Percentiles rank a stretch among this genome's conserved stretches.
These are phyloP conservation scores for Leptestheria dahalacensis DNA, from an alignment of 1,140 invertebrate species.

Conservation along the genomic window DNA sequence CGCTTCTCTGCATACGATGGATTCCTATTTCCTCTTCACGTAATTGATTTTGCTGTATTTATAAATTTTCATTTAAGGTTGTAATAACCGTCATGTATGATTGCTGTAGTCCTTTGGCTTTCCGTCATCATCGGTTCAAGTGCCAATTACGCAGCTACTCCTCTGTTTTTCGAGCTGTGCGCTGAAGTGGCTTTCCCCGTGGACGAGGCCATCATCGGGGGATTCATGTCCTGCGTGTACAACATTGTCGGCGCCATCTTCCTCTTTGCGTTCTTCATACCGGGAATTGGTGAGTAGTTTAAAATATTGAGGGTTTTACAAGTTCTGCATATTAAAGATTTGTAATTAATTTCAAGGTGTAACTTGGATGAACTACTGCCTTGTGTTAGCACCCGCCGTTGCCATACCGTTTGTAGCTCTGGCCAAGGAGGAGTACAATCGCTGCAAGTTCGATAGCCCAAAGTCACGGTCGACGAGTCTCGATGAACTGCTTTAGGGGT, in stretches of 20 bases:
- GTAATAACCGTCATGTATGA: slow-evolving; percentile 19
- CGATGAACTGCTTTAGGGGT: no score
- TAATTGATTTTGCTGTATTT: not conserved
- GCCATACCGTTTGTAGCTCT: slow-evolving; percentile 11
- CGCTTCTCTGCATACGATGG: slow-evolving; percentile 17
- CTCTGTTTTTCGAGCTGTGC: slow-evolving; percentile 32
- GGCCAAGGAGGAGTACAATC: slow-evolving; percentile 10
- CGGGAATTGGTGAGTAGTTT: slow-evolving; percentile 26
- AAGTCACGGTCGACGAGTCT: not conserved
- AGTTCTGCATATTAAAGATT: not conserved
- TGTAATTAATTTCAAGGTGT: slow-evolving; percentile 4
- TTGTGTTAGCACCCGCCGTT: slow-evolving; percentile 11
- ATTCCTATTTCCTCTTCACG: not conserved
- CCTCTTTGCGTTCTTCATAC: slow-evolving; percentile 29
- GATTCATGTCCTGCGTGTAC: slow-evolving; percentile 31
- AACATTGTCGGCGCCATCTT: slow-evolving; percentile 31
- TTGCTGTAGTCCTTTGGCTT: slow-evolving; percentile 24
- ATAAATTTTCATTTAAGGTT: not conserved
- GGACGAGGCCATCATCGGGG: slow-evolving; percentile 33
- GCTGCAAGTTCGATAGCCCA: not conserved
- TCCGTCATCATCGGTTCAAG: slow-evolving; percentile 28
- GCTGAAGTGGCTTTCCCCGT: slow-evolving; percentile 35
- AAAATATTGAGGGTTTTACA: slow-evolving; percentile 15
- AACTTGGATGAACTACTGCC: slow-evolving; percentile 15
- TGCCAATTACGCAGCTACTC: slow-evolving; percentile 30